Evolutionary conservation across 1,140 invertebrate genomes (phyloP), one percentile per base, ranked within the genome.

Genomic region (Ooceraea biroi): DNA sequence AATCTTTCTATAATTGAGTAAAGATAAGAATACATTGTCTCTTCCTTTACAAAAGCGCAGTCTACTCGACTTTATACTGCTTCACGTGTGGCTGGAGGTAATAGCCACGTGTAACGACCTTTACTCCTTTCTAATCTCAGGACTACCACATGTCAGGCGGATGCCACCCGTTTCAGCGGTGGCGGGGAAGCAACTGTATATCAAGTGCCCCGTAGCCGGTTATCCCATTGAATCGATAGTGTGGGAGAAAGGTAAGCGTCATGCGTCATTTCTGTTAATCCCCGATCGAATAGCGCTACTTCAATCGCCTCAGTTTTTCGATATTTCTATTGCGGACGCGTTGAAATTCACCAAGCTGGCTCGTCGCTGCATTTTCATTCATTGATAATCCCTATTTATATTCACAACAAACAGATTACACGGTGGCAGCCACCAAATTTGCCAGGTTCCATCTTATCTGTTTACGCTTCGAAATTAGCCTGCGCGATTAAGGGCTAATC

Each of bases 161-260:
- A 97, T 97, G 96, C 94, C 95, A 19, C 95, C 96, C 78, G 93
- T 97, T 76, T 96, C 96, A 58, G 96, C 96, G 11, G 96, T 97
- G 19, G 96, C 96, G 19, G 96, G 96, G 57, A 95, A 96, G 88
- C 92, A 92, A 90, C 93, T 97, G 52, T 92, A 94, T 22, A 94
- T 97, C 57, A 95, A 95, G 86, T 97, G 97, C 91, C 96, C 96
- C 71, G 96, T 96, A 36, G 96, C 96, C 25, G 97, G 97, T 19
- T 97, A 96, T 92, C 97, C 97, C 11, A 96, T 97, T 48, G 95
- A 96, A 83, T 95, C 94, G 27, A 95, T 97, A 48, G 92, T 94
- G 52, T 97, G 96, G 96, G 95, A 96, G 74, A 96, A 96, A 96
- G 96, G 96, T 96, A 94, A 93, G 90, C 85, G 80, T 66, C 66